Conservation (phyloP, 1,140 invertebrate species). For the Magallana ariakensis region DNA sequence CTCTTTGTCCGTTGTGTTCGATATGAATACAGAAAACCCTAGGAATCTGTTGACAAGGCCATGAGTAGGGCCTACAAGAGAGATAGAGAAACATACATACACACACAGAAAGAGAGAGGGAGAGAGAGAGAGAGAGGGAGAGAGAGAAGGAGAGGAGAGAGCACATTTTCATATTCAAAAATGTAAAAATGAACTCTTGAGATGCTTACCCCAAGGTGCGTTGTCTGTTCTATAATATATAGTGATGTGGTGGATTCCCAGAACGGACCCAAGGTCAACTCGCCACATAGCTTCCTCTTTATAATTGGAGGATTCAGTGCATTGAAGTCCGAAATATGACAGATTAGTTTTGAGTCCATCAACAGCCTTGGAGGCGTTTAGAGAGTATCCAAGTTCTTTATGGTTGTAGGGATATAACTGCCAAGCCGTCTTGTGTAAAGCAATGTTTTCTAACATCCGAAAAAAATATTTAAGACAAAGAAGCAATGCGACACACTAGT, state of each 20-base stretch:
- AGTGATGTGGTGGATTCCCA: not conserved
- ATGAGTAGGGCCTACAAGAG: not conserved
- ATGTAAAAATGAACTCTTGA: too few relatives aligned
- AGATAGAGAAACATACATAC: too few relatives aligned
- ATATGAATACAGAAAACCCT: not conserved
- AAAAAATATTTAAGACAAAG: too few relatives aligned
- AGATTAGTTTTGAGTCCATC: not conserved
- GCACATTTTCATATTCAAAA: too few relatives aligned
- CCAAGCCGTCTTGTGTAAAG: too few relatives aligned
- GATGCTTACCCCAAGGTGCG: not conserved
- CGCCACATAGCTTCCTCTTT: not conserved
- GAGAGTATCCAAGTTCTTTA: too few relatives aligned
- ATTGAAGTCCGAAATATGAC: not conserved
- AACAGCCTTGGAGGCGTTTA: not conserved
- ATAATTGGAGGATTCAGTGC: not conserved
- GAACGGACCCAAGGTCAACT: not conserved
- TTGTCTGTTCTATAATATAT: not conserved
- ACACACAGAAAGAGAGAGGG: too few relatives aligned
- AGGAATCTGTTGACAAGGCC: not conserved
- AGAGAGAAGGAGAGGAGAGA: too few relatives aligned
- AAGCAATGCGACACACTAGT: too few relatives aligned
- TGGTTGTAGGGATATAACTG: too few relatives aligned
- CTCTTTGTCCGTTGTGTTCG: not conserved
- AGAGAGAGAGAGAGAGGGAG: too few relatives aligned
- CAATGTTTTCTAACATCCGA: too few relatives aligned